These are phyloP conservation scores for Stenichneumon culpator DNA, from an alignment of 2,888 invertebrate genomes.

Conservation along the genomic window DNA sequence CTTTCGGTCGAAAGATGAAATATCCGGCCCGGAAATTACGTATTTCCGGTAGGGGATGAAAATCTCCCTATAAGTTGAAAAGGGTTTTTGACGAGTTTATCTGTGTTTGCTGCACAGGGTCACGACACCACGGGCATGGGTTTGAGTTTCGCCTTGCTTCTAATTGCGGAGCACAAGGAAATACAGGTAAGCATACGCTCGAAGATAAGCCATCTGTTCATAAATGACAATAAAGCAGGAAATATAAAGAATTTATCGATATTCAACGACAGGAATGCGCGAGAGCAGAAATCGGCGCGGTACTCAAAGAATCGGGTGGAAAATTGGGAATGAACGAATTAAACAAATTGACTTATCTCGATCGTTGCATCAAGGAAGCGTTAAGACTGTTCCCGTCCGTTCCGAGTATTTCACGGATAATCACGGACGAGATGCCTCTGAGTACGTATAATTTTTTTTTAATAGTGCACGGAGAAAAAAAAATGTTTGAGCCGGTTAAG, in stretches of 20 bases:
- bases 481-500: background rate
- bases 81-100: background rate
- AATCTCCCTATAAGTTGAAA: background rate
- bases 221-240: background rate
- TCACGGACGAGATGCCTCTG: constrained; percentile 86
- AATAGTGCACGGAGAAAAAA: constrained; percentile 12
- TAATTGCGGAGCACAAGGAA: constrained; percentile 66
- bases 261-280: constrained; percentile 55
- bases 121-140: constrained; percentile 68
- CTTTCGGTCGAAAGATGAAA: too few species aligned
- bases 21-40: too few species aligned
- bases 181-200: constrained; percentile 51
- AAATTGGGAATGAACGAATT: constrained; percentile 87
- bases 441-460: constrained; percentile 53
- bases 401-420: constrained; percentile 87
- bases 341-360: constrained; percentile 89
- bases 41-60: background rate
- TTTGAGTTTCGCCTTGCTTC: constrained; percentile 56
- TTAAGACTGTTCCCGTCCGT: constrained; percentile 89
- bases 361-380: constrained; percentile 87
- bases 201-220: background rate
- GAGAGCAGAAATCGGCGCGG: constrained; percentile 79
- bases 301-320: constrained; percentile 85
- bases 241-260: background rate
- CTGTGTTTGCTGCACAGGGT: constrained; percentile 46